These are phyloP conservation scores for Noctuana brunneofusca DNA, from an alignment of 2,888 invertebrate genomes.

Conservation along the genomic window DNA sequence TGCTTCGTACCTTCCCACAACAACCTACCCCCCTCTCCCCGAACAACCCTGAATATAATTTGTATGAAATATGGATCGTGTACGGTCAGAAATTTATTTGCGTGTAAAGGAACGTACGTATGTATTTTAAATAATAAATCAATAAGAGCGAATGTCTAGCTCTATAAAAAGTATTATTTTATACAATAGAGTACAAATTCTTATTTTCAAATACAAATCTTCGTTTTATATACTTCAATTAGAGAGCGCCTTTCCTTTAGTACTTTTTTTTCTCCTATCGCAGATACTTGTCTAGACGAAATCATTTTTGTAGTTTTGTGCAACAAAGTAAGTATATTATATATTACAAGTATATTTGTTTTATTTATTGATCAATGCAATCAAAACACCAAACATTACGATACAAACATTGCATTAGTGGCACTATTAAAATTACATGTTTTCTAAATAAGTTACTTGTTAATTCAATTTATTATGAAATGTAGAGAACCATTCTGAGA, in stretches of 20 bases:
- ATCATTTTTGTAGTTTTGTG: too few species aligned
- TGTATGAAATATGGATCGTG: slow-evolving; percentile 34
- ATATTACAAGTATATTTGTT: too few species aligned
- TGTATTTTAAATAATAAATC: not conserved
- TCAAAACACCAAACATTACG: too few species aligned
- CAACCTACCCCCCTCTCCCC: slow-evolving; percentile 4
- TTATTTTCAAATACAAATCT: too few species aligned
- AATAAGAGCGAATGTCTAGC: slow-evolving; percentile 12
- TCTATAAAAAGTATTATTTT: too few species aligned
- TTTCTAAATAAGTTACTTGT: not conserved
- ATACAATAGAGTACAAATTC: too few species aligned
- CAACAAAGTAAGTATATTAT: too few species aligned
- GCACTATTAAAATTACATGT: not conserved
- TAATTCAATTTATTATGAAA: not conserved
- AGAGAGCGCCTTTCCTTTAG: too few species aligned
- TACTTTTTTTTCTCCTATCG: too few species aligned
- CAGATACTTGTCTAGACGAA: too few species aligned
- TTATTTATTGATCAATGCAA: too few species aligned
- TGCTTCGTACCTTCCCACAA: slow-evolving; percentile 15
- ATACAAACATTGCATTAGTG: not conserved
- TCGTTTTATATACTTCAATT: too few species aligned
- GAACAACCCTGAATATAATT: slow-evolving; percentile 27
- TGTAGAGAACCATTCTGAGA: not conserved
- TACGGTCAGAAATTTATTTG: slow-evolving; percentile 29
- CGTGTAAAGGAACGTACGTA: not conserved